Evolutionary conservation across 2,113 vertebrate species (phyloP), one percentile per base, ranked within the genome.

Genomic region (Semnopithecus entellus): DNA sequence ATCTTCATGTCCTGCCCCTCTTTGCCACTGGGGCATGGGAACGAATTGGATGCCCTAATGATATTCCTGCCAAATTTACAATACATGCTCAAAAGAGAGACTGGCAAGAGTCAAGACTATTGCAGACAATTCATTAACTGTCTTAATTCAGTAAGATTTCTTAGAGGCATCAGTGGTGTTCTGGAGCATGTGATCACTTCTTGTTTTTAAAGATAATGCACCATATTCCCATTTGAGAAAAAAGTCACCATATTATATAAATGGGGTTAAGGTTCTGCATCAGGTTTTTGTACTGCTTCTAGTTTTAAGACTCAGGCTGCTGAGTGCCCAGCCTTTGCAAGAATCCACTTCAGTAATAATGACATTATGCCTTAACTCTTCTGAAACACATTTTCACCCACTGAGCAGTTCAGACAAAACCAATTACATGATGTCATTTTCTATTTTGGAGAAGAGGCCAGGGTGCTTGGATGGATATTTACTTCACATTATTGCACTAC

Each of bases 391-490:
- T 91, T 13, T 5, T 40, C 30, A 10, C 88, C 88, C 93, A 94
- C 64, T 59, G 94, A 80, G 32, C 91, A 91, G 85, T 97, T 95
- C 88, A 95, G 96, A 95, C 83, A 97, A 98, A 91, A 57, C 68
- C 98, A 97, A 97, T 97, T 81, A 91, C 66, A 64, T 95, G 94
- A 98, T 97, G 76, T 87, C 96, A 97, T 98, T 96, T 96, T 97
- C 97, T 94, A 80, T 61, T 32, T 95, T 82, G 87, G 95, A 97
- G 83, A 90, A 1, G 78, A 95, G 68, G 11, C 23, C 43, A 13
- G 52, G 95, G 68, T 72, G 11, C 85, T 82, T 90, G 88, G 83
- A 80, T 93, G 78, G 78, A 64, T 92, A 90, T 0, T 0, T 93
- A 73, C 72, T 98, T 91, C 90, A 94, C 92, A 97, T 97, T 96